Conservation (phyloP, 2,113 vertebrate species). For the Alces alces region DNA sequence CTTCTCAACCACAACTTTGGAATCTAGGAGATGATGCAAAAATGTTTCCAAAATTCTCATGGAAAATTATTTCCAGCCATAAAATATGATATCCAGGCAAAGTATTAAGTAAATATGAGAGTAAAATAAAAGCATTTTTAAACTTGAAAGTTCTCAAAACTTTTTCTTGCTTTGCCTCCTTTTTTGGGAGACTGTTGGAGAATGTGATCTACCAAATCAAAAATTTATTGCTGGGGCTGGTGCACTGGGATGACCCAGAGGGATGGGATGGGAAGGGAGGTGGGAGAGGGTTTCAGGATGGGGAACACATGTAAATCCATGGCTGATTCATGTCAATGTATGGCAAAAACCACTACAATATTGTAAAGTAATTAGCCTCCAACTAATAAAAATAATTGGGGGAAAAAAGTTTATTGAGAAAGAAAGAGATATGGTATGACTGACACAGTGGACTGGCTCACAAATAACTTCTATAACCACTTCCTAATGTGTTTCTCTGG, state of each 20-base stretch:
- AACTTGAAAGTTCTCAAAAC: neutral
- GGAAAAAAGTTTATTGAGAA: neutral
- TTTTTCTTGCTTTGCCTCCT: neutral
- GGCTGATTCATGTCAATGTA: too few species aligned
- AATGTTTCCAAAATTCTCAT: neutral
- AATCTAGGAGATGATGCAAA: neutral
- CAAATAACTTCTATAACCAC: neutral
- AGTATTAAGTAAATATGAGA: neutral
- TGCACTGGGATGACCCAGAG: too few species aligned
- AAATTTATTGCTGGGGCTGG: neutral
- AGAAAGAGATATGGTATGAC: neutral
- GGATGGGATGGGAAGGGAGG: too few species aligned
- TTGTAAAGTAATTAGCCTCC: too few species aligned
- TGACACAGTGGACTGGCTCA: neutral
- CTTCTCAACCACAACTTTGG: neutral
- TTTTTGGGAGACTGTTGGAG: neutral
- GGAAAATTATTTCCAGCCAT: neutral
- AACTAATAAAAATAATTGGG: too few species aligned
- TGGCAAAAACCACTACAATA: too few species aligned
- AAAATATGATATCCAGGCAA: neutral
- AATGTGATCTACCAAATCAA: neutral
- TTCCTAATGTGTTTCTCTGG: neutral
- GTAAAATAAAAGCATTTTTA: neutral
- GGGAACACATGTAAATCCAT: too few species aligned
- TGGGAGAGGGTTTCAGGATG: too few species aligned